Evolutionary conservation across 1,140 invertebrate genomes (phyloP), one percentile per base, ranked within the genome.

Genomic region (Caenorhabditis tropicalis): DNA sequence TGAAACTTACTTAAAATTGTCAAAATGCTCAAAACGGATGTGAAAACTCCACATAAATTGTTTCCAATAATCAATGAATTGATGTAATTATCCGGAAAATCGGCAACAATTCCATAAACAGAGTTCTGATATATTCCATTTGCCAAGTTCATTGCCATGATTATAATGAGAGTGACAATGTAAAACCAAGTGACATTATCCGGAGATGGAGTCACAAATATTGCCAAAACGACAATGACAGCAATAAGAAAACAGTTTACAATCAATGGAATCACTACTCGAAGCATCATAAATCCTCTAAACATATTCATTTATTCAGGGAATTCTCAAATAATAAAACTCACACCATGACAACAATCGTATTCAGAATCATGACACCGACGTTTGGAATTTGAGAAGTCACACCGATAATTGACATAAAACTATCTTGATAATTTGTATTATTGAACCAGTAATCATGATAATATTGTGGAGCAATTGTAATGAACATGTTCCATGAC

Each of bases 21-120:
- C 16, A 74, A 1, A 48, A 85, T 85, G 33, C 81, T 82, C 29
- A 85, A 24, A 9, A 85, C 53, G 19, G 58, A 85, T 31, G 84
- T 85, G 60, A 85, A 85, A n/a, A 85, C 81, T 82, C 84, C 84
- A 33, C 84, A 85, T 16, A 85, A 60, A 82, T 85, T 85, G 60
- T 85, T 85, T 31, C 84, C 84, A 51, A 85, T 79, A 49, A 85
- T 46, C 24, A 85, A 21, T 2, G 84, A 81, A 31, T 85, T 85
- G 10, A 82, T 85, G 27, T 85, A 85, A 16, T 83, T 85, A 24
- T 82, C 80, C 3, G 84, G 84, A 12, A 85, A 81, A 58, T 85
- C 84, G 9, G 84, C 84, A n/a, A 49, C 58, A 5, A 85, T 79
- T 43, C 80, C 83, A 16, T 84, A 84, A 9, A 84, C 56, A 1